phyloP scores from a whole-genome alignment of 2,113 vertebrate species.

The Penelope pileata region DNA sequence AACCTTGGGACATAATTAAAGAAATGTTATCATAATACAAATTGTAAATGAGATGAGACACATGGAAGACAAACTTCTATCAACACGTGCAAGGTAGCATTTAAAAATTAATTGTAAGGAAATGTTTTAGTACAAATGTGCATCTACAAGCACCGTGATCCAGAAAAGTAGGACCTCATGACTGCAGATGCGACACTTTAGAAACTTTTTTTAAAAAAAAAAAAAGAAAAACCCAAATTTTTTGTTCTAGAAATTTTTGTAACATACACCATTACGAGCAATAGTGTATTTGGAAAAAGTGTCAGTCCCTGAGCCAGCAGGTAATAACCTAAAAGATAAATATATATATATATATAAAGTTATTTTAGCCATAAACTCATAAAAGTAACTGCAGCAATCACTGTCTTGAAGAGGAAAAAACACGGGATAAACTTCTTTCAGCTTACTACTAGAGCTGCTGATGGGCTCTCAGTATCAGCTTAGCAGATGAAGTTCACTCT shows the following conservation, averaged over 20 bases:
- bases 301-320: slow-evolving; percentile 45
- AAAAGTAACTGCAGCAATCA: neutral
- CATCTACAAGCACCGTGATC: neutral
- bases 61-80: neutral
- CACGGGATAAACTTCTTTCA: neutral
- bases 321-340: neutral
- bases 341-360: neutral
- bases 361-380: neutral
- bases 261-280: neutral
- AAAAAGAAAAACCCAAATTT: neutral
- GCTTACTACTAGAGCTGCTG: neutral
- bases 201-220: neutral
- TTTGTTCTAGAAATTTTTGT: neutral
- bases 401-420: neutral
- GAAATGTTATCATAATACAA: neutral
- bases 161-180: neutral
- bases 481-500: neutral
- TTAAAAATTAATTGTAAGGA: neutral
- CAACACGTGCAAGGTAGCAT: neutral
- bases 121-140: neutral
- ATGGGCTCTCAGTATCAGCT: neutral
- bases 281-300: slow-evolving; percentile 5
- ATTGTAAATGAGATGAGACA: neutral
- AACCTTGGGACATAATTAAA: neutral
- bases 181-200: neutral